Evolutionary conservation across 2,113 vertebrate species (phyloP).

Genomic region (Platanista minor): DNA sequence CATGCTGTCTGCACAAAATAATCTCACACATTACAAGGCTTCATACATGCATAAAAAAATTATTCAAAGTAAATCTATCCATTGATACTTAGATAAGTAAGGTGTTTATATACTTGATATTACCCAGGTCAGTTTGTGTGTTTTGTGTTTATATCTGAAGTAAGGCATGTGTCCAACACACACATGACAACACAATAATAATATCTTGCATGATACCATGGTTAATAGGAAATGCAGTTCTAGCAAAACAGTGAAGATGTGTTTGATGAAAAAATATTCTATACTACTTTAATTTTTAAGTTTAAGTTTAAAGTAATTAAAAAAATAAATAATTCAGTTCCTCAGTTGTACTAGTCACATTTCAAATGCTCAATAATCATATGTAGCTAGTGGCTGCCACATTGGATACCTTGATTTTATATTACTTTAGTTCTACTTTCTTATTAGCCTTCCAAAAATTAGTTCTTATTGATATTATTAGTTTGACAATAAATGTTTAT

Average conservation of each 20-base stretch:
- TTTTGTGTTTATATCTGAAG: neutral
- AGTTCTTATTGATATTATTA: neutral
- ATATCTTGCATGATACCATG: neutral
- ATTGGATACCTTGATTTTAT: neutral
- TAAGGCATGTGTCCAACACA: neutral
- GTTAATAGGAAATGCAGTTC: neutral
- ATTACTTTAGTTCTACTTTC: neutral
- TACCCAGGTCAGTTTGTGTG: neutral
- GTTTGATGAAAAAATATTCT: neutral
- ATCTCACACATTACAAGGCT: neutral
- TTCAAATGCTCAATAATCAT: too few species aligned
- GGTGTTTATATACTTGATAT: neutral
- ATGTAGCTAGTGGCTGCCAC: neutral
- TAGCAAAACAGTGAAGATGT: neutral
- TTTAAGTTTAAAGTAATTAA: too few species aligned
- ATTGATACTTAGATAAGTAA: neutral
- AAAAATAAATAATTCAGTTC: neutral
- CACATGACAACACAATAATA: neutral
- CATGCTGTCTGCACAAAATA: neutral
- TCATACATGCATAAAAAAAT: neutral
- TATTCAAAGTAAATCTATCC: neutral
- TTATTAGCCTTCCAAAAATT: neutral
- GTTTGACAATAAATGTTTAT: neutral
- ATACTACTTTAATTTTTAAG: too few species aligned
- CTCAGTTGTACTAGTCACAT: neutral